phyloP scores from a whole-genome alignment of 2,888 invertebrate genomes.

The Drosophila siamana region DNA sequence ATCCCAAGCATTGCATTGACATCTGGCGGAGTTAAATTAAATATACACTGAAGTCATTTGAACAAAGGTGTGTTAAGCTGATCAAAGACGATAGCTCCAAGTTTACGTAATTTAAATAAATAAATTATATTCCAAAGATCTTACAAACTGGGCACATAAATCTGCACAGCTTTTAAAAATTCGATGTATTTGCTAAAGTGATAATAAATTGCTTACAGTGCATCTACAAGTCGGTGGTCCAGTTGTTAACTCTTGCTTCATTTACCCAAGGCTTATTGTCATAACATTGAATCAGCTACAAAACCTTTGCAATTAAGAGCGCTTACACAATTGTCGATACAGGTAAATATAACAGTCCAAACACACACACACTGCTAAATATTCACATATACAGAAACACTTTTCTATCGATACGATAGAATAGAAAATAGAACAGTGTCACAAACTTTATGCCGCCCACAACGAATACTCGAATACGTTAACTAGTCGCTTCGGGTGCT shows the following conservation, averaged over 20 bases:
- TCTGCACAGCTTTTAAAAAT: too few relatives aligned
- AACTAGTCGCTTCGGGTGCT: slow-evolving; percentile 27
- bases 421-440: slow-evolving; percentile 55
- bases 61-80: background rate
- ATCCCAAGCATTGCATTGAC: slow-evolving; percentile 39
- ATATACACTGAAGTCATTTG: slow-evolving; percentile 5
- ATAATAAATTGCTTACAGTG: background rate
- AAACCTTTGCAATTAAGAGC: slow-evolving; percentile 53
- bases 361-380: slow-evolving; percentile 9
- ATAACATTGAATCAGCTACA: slow-evolving; percentile 51
- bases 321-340: slow-evolving; percentile 58
- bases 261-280: slow-evolving; percentile 49
- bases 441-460: slow-evolving; percentile 64
- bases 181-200: background rate
- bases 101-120: too few relatives aligned
- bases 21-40: slow-evolving; percentile 17
- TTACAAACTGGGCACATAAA: too few relatives aligned
- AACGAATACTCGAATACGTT: slow-evolving; percentile 19
- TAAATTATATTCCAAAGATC: too few relatives aligned
- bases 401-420: slow-evolving; percentile 13
- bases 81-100: background rate
- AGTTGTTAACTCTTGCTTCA: background rate
- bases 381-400: slow-evolving; percentile 15
- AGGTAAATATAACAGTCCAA: slow-evolving; percentile 13
- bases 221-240: background rate